Evolutionary conservation across 1,140 invertebrate species (phyloP).

Genomic region (Thalassaphorura encarpata): DNA sequence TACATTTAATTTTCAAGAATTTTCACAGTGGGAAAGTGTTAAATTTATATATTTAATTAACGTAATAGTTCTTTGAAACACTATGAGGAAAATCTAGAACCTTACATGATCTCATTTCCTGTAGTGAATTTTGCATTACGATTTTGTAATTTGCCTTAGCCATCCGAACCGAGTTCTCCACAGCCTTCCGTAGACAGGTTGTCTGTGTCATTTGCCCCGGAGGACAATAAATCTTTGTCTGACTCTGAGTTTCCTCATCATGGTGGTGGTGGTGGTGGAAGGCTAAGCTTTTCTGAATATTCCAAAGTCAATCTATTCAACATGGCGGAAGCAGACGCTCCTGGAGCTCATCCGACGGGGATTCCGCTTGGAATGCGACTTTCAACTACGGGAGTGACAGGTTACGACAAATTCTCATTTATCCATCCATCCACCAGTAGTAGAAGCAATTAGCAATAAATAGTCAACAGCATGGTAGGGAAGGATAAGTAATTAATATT

Average conservation of each 20-base stretch:
- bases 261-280: neutral
- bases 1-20: neutral
- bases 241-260: neutral
- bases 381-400: neutral
- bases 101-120: no score
- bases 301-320: neutral
- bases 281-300: neutral
- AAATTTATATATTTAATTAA: neutral
- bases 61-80: no score
- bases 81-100: no score
- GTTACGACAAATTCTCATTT: neutral
- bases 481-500: no score
- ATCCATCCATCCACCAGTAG: no score
- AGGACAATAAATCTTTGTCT: conserved; percentile 29
- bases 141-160: conserved; percentile 2
- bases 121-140: no score
- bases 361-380: neutral
- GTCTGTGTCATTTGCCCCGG: conserved; percentile 57
- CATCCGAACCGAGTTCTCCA: conserved; percentile 45
- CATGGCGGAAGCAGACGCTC: neutral
- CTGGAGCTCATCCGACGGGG: no score
- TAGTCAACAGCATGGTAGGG: no score
- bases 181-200: conserved; percentile 54
- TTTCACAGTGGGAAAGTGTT: neutral
- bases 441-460: no score